Evolutionary conservation across 2,888 invertebrate genomes (phyloP).

Genomic region (Steromphala cineraria): DNA sequence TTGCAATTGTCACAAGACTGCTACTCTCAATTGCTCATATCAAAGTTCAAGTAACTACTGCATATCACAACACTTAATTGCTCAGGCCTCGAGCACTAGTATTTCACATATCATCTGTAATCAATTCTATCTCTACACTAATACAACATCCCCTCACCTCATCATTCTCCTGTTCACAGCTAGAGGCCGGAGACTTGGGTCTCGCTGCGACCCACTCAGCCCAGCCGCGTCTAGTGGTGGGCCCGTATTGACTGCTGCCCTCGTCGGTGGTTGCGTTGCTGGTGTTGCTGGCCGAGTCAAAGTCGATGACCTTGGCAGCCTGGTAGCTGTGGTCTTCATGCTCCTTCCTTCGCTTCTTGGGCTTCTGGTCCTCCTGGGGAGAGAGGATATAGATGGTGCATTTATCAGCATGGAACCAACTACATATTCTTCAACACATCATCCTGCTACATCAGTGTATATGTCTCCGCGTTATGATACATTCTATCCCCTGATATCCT

Average conservation of each 20-base stretch:
- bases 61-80: too few species aligned
- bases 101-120: too few species aligned
- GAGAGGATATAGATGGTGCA: neutral
- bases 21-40: too few species aligned
- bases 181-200: slow-evolving; percentile 42
- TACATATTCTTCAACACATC: too few species aligned
- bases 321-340: slow-evolving; percentile 38
- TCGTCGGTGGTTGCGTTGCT: slow-evolving; percentile 52
- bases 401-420: neutral
- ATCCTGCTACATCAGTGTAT: too few species aligned
- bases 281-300: slow-evolving; percentile 66
- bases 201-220: slow-evolving; percentile 80
- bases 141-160: slow-evolving; percentile 20
- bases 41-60: too few species aligned
- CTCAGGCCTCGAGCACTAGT: too few species aligned
- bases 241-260: slow-evolving; percentile 77
- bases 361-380: slow-evolving; percentile 15
- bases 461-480: too few species aligned
- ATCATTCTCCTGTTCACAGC: slow-evolving; percentile 39
- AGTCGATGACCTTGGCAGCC: slow-evolving; percentile 63
- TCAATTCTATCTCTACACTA: too few species aligned
- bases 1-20: too few species aligned
- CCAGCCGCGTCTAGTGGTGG: slow-evolving; percentile 86
- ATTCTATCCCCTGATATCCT: too few species aligned
- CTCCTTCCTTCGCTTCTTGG: slow-evolving; percentile 17